A percentile compares a stretch with the other conserved stretches of the same genome.
phyloP scores from a whole-genome alignment of 2,888 invertebrate species.

The Hylaea fasciaria region DNA sequence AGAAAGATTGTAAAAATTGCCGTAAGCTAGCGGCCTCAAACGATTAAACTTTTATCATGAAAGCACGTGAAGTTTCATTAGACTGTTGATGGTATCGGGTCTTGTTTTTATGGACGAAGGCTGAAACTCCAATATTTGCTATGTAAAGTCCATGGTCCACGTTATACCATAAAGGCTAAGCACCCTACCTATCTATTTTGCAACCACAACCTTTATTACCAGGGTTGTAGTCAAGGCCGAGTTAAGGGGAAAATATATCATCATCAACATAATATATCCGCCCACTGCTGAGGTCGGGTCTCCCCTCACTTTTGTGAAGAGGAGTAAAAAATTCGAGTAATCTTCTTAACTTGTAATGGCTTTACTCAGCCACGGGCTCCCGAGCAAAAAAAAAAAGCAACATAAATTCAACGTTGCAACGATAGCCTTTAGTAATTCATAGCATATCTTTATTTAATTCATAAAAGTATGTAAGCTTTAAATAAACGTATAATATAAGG shows the following conservation, averaged over 20 bases:
- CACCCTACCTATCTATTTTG: conserved; percentile 6
- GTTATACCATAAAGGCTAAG: conserved; percentile 13
- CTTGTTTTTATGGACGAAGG: conserved; percentile 16
- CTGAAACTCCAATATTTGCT: conserved; percentile 23
- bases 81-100: conserved; percentile 22
- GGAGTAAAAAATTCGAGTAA: no score
- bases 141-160: conserved; percentile 1
- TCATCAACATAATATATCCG: no score
- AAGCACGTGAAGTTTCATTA: conserved; percentile 25
- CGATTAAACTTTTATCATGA: conserved; percentile 16
- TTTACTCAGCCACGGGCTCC: no score
- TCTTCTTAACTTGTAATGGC: no score
- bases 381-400: no score
- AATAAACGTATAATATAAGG: no score
- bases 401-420: no score
- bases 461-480: no score
- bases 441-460: no score
- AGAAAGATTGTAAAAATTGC: conserved; percentile 17
- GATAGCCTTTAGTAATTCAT: no score
- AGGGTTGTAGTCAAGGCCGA: conserved; percentile 13
- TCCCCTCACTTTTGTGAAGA: no score
- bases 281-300: no score
- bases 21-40: conserved; percentile 5
- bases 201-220: conserved; percentile 13
- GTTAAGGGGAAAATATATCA: neutral